Conservation (phyloP, 1,140 invertebrate genomes). For the Dreissena rostriformis region DNA sequence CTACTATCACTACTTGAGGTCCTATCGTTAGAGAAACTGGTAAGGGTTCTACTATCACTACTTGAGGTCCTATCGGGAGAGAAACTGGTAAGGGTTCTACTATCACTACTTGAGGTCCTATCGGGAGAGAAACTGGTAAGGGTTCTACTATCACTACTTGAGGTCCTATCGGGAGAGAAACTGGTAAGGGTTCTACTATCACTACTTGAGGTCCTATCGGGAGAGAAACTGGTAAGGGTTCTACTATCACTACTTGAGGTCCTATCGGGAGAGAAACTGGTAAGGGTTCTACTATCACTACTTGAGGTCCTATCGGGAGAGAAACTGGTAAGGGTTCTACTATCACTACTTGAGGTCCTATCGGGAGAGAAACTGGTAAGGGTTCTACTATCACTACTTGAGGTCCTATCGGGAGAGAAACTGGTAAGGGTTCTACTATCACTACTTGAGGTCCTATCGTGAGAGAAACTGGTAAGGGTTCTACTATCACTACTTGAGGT, state of each 20-base stretch:
- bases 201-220: conserved; percentile 92
- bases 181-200: conserved; percentile 89
- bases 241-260: conserved; percentile 92
- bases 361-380: too few relatives aligned
- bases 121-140: too few relatives aligned
- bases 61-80: conserved; percentile 93
- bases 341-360: conserved; percentile 92
- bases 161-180: conserved; percentile 92
- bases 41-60: conserved; percentile 89
- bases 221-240: too few relatives aligned
- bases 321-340: too few relatives aligned
- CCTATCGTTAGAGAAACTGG: too few relatives aligned
- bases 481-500: conserved; percentile 92
- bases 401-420: conserved; percentile 92
- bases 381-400: conserved; percentile 90
- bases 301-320: conserved; percentile 93
- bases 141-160: conserved; percentile 90
- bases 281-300: conserved; percentile 89
- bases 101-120: conserved; percentile 92
- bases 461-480: too few relatives aligned
- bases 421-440: conserved; percentile 89
- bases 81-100: too few relatives aligned
- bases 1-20: conserved; percentile 92
- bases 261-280: conserved; percentile 91
- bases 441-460: conserved; percentile 92